Evolutionary conservation across 2,113 vertebrate species (phyloP).

Genomic region (Phylloscopus trochiloides): DNA sequence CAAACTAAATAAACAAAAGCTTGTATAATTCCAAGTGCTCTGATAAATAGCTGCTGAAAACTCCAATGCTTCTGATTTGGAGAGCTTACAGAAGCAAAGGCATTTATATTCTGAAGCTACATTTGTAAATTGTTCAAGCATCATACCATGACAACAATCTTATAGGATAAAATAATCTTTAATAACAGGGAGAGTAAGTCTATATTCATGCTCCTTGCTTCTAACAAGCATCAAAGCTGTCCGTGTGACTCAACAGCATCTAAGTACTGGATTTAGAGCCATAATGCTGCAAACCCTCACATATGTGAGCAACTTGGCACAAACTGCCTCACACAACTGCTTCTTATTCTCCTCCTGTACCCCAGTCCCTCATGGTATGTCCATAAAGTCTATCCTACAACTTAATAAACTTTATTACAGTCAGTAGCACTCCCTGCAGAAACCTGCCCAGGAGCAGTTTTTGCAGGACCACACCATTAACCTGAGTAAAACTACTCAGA

Average conservation of each 20-base stretch:
- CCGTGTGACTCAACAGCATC: background rate
- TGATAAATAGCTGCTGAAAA: slow-evolving; percentile 40
- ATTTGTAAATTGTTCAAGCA: slow-evolving; percentile 23
- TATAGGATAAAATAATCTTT: slow-evolving; percentile 55
- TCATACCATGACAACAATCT: slow-evolving; percentile 11
- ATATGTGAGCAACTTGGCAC: background rate
- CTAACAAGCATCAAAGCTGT: slow-evolving; percentile 11
- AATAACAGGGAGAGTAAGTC: slow-evolving; percentile 39
- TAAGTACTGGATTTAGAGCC: background rate
- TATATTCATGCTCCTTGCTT: slow-evolving; percentile 22
- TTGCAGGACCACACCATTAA: background rate
- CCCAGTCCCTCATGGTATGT: background rate
- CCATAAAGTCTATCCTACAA: background rate
- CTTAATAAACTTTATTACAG: background rate
- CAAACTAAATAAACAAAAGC: slow-evolving; percentile 37
- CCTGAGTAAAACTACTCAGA: background rate
- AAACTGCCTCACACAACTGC: background rate
- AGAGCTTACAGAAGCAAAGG: slow-evolving; percentile 9
- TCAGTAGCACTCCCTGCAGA: background rate
- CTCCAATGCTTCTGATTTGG: background rate
- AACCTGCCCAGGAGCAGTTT: background rate
- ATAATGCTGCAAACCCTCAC: background rate
- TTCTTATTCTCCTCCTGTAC: background rate
- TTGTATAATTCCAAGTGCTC: background rate
- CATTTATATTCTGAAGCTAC: slow-evolving; percentile 18